These are phyloP conservation scores for Dicyrtomina minuta DNA, from an alignment of 2,888 invertebrate species.

Conservation along the genomic window DNA sequence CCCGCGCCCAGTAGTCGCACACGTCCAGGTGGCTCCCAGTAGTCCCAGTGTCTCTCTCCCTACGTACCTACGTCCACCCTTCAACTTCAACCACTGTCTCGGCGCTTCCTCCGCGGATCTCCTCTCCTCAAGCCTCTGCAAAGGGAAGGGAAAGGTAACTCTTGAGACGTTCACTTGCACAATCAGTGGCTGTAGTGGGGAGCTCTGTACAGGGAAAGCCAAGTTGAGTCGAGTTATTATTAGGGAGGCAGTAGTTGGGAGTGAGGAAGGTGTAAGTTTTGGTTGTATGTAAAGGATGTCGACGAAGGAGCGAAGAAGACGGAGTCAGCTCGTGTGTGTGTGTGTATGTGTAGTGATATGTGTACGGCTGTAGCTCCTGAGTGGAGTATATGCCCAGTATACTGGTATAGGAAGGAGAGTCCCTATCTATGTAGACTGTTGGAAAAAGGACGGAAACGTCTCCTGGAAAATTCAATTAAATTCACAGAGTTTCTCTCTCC, in stretches of 20 bases:
- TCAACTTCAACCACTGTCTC: neutral
- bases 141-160: neutral
- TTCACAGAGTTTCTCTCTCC: slow-evolving; percentile 36
- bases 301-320: neutral
- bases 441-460: slow-evolving; percentile 24
- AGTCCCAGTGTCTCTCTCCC: neutral
- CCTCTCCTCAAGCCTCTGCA: neutral
- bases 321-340: neutral
- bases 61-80: neutral
- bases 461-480: slow-evolving; percentile 50
- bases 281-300: neutral
- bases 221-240: no score
- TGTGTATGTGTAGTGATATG: neutral
- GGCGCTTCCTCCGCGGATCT: neutral
- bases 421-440: slow-evolving; percentile 2
- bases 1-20: slow-evolving; percentile 7
- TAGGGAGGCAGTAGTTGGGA: no score
- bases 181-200: neutral
- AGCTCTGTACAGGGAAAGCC: neutral
- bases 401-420: neutral
- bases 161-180: neutral
- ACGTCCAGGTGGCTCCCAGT: no score
- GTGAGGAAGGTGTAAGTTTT: no score
- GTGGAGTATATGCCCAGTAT: neutral
- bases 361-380: neutral